Evolutionary conservation across 2,888 invertebrate species (phyloP).

Genomic region (Calameuta idolon): DNA sequence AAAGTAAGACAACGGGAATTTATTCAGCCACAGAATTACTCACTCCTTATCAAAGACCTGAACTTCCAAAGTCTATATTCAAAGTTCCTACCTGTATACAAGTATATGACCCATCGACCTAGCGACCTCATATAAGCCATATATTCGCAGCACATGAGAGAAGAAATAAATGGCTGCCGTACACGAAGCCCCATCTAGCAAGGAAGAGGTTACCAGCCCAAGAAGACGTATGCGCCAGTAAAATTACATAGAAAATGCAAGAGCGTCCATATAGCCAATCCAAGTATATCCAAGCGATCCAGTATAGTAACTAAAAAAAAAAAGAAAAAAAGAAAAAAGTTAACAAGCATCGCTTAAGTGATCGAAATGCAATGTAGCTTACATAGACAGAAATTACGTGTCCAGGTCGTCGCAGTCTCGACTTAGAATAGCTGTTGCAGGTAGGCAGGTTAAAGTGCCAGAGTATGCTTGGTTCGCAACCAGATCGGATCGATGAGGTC

Average conservation of each 20-base stretch:
- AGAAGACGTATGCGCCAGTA: neutral
- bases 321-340: too few species aligned
- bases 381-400: neutral
- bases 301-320: neutral
- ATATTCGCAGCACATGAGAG: neutral
- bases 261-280: neutral
- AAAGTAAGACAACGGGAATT: neutral
- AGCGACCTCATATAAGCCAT: neutral
- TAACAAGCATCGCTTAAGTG: neutral
- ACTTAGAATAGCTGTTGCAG: neutral
- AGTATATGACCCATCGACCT: neutral
- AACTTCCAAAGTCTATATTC: neutral
- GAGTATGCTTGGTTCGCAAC: constrained; percentile 31
- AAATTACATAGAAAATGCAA: neutral
- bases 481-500: constrained; percentile 63
- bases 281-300: neutral
- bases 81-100: neutral
- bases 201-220: neutral
- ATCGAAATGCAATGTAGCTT: neutral
- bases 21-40: neutral
- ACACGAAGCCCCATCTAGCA: neutral
- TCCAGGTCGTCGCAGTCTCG: neutral
- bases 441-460: neutral
- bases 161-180: neutral
- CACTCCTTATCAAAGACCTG: neutral